phyloP scores from a whole-genome alignment of 2,113 vertebrate genomes.

The Pleuronectes platessa region DNA sequence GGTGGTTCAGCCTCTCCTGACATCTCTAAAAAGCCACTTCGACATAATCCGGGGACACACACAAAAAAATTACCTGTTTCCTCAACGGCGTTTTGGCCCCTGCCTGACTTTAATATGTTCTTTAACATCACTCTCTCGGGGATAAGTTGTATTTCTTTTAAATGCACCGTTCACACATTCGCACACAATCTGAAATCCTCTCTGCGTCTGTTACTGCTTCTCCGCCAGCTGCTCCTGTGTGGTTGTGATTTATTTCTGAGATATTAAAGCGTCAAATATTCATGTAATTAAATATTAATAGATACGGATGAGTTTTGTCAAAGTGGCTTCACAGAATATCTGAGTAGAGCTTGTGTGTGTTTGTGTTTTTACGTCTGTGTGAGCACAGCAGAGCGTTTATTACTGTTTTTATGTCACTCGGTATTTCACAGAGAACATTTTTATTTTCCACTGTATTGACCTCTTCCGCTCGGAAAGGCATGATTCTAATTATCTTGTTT shows the following conservation, averaged over 20 bases:
- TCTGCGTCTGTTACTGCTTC: constrained; percentile 25
- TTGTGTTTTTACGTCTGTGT: background rate
- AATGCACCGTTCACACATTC: constrained; percentile 45
- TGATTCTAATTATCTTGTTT: constrained; percentile 28
- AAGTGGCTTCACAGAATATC: constrained; percentile 18
- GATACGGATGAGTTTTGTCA: constrained; percentile 24
- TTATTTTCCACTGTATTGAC: constrained; percentile 17
- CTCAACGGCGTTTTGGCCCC: constrained; percentile 30
- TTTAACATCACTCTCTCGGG: constrained; percentile 31
- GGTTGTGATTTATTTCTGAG: constrained; percentile 1
- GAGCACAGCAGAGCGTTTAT: background rate
- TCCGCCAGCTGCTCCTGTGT: constrained; percentile 11
- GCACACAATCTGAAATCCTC: constrained; percentile 31
- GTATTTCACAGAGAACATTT: constrained; percentile 9
- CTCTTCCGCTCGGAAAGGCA: background rate
- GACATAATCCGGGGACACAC: constrained; percentile 46
- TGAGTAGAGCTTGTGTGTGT: background rate
- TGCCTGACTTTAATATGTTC: constrained; percentile 56
- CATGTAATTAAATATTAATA: constrained; percentile 41
- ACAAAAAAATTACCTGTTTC: constrained; percentile 36
- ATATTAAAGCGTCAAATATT: constrained; percentile 40
- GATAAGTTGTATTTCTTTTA: constrained; percentile 4
- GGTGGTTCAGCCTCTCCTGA: constrained; percentile 45
- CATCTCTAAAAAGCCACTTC: constrained; percentile 66
- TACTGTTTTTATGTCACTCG: background rate